phyloP scores from a whole-genome alignment of 2,888 invertebrate genomes.

The Andrena marginata region DNA sequence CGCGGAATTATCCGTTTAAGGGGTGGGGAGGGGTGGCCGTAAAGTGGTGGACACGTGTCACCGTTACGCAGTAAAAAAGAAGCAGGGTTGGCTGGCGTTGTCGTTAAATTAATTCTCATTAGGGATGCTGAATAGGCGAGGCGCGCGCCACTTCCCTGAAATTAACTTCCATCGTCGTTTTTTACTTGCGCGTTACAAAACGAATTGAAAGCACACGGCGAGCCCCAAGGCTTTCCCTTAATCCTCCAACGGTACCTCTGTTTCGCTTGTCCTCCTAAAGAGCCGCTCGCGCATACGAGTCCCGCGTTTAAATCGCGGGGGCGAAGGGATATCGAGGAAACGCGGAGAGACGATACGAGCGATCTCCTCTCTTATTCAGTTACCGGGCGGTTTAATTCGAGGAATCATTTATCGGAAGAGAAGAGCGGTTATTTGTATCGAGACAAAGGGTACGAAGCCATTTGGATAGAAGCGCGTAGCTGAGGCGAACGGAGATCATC shows the following conservation, averaged over 20 bases:
- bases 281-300: not conserved
- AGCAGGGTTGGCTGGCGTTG: not conserved
- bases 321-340: too few species aligned
- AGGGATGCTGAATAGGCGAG: slow-evolving; percentile 2
- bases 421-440: too few species aligned
- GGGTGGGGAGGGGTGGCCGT: not conserved
- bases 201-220: slow-evolving; percentile 6
- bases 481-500: not conserved
- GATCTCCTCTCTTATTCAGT: too few species aligned
- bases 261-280: not conserved
- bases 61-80: not conserved
- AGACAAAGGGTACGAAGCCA: too few species aligned
- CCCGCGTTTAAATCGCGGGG: not conserved
- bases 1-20: slow-evolving; percentile 36
- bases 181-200: not conserved
- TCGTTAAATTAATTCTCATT: slow-evolving; percentile 39
- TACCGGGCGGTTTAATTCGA: too few species aligned
- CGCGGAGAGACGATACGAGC: too few species aligned
- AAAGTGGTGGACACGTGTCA: slow-evolving; percentile 16
- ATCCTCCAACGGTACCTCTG: not conserved
- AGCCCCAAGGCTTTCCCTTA: not conserved
- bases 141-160: not conserved
- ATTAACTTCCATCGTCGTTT: not conserved
- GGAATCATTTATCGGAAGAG: too few species aligned
- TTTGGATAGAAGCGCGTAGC: too few species aligned